Evolutionary conservation across 2,888 invertebrate genomes (phyloP).

Genomic region (Sphaerophoria rueppellii): DNA sequence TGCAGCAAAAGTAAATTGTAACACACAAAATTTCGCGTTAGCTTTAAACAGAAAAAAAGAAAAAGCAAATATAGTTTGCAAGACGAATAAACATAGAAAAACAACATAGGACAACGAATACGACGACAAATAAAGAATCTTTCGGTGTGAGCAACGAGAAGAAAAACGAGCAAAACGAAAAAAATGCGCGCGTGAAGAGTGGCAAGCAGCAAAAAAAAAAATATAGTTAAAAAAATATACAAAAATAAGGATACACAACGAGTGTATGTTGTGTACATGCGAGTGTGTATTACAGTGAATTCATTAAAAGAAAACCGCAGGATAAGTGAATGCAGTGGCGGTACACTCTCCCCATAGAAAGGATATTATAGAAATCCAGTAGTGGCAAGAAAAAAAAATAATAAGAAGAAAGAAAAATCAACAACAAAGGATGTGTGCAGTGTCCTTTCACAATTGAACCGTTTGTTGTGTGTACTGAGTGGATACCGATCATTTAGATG

Average conservation of each 20-base stretch:
- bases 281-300: conserved; percentile 62
- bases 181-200: conserved; percentile 70
- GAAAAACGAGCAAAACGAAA: conserved; percentile 38
- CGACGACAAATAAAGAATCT: conserved; percentile 60
- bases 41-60: conserved; percentile 58
- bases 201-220: conserved; percentile 28
- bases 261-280: conserved; percentile 38
- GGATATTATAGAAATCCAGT: conserved; percentile 33
- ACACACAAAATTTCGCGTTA: conserved; percentile 59
- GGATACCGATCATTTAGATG: conserved; percentile 58
- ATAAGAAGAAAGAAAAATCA: conserved; percentile 33
- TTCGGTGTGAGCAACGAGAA: conserved; percentile 40
- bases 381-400: conserved; percentile 36
- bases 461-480: conserved; percentile 55
- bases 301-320: conserved; percentile 69
- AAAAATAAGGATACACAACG: conserved; percentile 36
- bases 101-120: conserved; percentile 59
- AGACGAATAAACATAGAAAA: conserved; percentile 69
- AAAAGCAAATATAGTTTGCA: conserved; percentile 18
- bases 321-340: conserved; percentile 69
- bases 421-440: conserved; percentile 48
- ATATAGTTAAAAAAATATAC: not conserved
- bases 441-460: conserved; percentile 66
- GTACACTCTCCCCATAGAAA: conserved; percentile 46
- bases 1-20: conserved; percentile 49